Evolutionary conservation across 2,888 invertebrate species (phyloP), one percentile per base, ranked within the genome.

Genomic region (Glyphotaelius pellucidus): DNA sequence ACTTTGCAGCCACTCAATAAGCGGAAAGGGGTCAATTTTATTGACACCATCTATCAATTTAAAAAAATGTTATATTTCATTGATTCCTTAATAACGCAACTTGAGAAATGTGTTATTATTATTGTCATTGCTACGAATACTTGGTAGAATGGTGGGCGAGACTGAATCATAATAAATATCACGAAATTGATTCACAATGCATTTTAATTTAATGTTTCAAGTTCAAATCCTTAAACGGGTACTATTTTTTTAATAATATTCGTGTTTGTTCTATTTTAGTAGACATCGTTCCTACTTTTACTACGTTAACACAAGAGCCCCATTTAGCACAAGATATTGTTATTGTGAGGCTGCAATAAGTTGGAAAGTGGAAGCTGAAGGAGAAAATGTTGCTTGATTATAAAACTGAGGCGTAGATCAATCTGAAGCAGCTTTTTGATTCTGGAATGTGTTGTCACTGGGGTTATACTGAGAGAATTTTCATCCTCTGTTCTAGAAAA

Each of bases 31-130:
- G 93, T 93, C 93, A 93, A 93, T 91, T 93, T 91, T 93, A 93
- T 93, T 93, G 93, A 93, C 93, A 93, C 92, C 92, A 93, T 91
- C 93, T 93, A 93, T 92, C 92, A 93, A 93, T 92, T 92, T 93
- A 93, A 93, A 93, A 93, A 93, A 88, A 85, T 47, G 86, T 91
- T 90, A 92, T 92, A 92, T 92, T 92, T 91, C 93, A 93, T 93
- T 93, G 93, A 93, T 93, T 93, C 91, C 84, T 89, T 91, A 92
- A 93, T 91, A 89, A 91, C 86, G 25, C 89, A 81, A 90, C 90
- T 90, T 86, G 91, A 87, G 91, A 86, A 90, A 86, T 90, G 91
- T 90, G 80, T 89, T 67, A 25, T 67, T 67, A 67, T 67, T 67
- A 67, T 25, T 67, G 67, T 67, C 25, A 2, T 67, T 67, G 35